Evolutionary conservation across 2,797 vertebrate species (phyloP).

Genomic region (Enteromius mattozi): DNA sequence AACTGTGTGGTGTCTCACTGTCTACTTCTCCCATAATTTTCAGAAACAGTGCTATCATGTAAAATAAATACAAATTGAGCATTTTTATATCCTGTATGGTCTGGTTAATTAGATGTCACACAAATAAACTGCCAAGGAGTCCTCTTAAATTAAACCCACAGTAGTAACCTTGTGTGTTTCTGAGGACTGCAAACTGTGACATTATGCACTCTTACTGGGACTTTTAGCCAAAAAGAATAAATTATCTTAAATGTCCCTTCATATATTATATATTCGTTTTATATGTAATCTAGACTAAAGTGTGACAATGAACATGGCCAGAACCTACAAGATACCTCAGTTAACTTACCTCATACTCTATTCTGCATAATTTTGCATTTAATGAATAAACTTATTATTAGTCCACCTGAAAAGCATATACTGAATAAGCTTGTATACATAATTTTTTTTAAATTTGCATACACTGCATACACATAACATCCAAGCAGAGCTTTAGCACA

Average conservation of each 20-base stretch:
- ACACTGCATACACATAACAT: not conserved
- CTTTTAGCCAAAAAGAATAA: not conserved
- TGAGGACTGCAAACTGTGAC: not conserved
- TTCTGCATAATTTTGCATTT: not conserved
- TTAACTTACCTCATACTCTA: not conserved
- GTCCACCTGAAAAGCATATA: not conserved
- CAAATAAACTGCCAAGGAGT: not conserved
- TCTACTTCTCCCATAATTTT: not conserved
- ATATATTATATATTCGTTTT: not conserved
- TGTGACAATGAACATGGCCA: not conserved
- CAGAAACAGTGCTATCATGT: not conserved
- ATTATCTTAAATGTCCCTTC: not conserved
- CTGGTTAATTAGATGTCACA: not conserved
- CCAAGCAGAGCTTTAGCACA: not conserved
- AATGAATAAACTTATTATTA: not conserved
- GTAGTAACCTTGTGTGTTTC: not conserved
- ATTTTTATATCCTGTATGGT: not conserved
- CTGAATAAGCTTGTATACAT: not conserved
- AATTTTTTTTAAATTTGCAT: not conserved
- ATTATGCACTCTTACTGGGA: not conserved
- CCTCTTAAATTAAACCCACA: not conserved
- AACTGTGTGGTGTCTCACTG: not conserved
- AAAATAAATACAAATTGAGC: not conserved
- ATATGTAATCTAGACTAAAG: slow-evolving; percentile 5
- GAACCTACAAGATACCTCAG: not conserved